These are phyloP conservation scores for Margarornis squamiger DNA, from an alignment of 2,797 vertebrate species.

Conservation along the genomic window DNA sequence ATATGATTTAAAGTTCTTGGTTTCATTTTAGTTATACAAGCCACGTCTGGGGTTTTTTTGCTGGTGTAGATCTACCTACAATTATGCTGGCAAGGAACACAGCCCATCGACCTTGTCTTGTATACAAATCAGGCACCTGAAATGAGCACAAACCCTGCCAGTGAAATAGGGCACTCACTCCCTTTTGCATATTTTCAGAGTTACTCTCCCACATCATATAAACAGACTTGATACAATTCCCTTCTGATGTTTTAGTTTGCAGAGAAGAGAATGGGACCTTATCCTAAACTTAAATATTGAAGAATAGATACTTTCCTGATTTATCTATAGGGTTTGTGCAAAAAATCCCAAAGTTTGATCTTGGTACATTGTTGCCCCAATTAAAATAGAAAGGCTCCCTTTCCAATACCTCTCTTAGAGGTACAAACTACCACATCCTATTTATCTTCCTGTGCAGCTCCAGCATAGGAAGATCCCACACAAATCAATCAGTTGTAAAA, in stretches of 20 bases:
- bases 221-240: neutral
- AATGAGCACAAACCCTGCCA: conserved; percentile 1
- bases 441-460: neutral
- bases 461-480: neutral
- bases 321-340: neutral
- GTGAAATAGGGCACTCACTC: neutral
- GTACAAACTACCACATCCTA: neutral
- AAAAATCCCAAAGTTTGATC: neutral
- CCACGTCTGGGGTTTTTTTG: neutral
- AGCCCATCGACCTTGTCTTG: neutral
- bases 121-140: neutral
- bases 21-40: neutral
- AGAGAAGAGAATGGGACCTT: neutral
- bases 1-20: neutral
- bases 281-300: neutral
- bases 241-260: neutral
- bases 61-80: neutral
- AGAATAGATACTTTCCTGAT: neutral
- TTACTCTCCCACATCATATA: neutral
- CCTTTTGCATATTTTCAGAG: neutral
- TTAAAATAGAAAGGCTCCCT: neutral
- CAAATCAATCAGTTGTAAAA: conserved; percentile 16
- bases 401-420: neutral
- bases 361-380: neutral
- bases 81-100: neutral